Evolutionary conservation across 2,113 vertebrate genomes (phyloP), one percentile per base, ranked within the genome.

Genomic region (Rhipidura dahli): DNA sequence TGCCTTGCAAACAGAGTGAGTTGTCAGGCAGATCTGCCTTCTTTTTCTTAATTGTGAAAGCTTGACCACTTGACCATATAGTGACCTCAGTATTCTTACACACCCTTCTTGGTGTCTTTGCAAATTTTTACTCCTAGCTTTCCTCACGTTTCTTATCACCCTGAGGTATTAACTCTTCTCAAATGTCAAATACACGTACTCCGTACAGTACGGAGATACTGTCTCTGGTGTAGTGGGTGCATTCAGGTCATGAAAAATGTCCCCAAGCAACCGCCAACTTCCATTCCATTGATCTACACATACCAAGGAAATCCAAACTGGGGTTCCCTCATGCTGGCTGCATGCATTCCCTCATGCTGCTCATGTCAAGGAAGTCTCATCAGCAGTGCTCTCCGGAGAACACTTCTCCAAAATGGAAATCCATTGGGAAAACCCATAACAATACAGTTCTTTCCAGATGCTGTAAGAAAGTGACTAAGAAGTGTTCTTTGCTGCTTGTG

Each of bases 71-170:
- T 91, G 80, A 75, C 79, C 83, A 45, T 59, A 63, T 72, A 84
- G 70, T 76, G 61, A 78, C 73, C 65, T 76, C 31, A 15, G 20
- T 76, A 44, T 87, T 57, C 65, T 78, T 93, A 65, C 40, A 68
- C 27, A 39, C 11, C 13, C 6, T 85, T 87, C 73, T 72, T 24
- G 53, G 17, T 75, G 59, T 78, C 65, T 92, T 92, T 83, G 73
- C 54, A 82, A 78, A 68, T 82, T 93, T 95, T 92, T 83, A 65
- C 28, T 94, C 31, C n/a, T 50, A 45, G 45, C 73, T 94, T 88
- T 93, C 75, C 50, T 95, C 90, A 83, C 12, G 5, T 83, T 86
- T 92, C 54, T 84, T 84, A 77, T 40, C 53, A 93, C 50, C 30
- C 20, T 87, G 65, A 91, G 60, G 56, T 91, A 89, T 50, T 65